These are phyloP conservation scores for Vanessa tameamea DNA, from an alignment of 1,140 invertebrate species.

Conservation along the genomic window DNA sequence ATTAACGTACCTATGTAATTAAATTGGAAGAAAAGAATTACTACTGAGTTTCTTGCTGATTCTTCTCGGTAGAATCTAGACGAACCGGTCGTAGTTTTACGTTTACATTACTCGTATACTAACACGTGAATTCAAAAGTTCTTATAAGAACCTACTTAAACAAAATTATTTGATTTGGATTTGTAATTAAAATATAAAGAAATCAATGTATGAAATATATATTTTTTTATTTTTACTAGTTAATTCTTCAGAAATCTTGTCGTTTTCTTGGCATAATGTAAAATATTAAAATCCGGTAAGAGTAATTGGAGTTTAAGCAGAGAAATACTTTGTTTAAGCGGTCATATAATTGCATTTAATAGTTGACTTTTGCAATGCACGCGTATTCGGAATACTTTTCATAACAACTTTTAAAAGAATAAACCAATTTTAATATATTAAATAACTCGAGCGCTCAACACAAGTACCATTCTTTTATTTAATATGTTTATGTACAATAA, in stretches of 20 bases:
- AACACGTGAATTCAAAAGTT: too few relatives aligned
- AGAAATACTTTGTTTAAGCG: constrained; percentile 68
- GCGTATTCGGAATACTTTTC: constrained; percentile 69
- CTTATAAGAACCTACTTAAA: too few relatives aligned
- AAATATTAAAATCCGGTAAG: constrained; percentile 72
- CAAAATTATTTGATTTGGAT: too few relatives aligned
- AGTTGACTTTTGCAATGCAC: constrained; percentile 68
- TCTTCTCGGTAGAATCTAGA: too few relatives aligned
- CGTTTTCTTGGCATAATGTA: constrained; percentile 73
- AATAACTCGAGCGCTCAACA: constrained; percentile 5
- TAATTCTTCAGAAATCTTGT: constrained; percentile 65
- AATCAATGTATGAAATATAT: not conserved
- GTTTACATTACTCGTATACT: too few relatives aligned
- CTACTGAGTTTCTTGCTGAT: too few relatives aligned
- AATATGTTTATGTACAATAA: not conserved
- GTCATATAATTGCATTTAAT: constrained; percentile 75
- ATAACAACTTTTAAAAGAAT: constrained; percentile 23
- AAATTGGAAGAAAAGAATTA: too few relatives aligned
- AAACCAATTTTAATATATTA: constrained; percentile 53
- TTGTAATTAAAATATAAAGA: too few relatives aligned
- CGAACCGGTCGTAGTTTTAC: too few relatives aligned
- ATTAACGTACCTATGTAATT: too few relatives aligned
- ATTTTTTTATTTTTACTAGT: constrained; percentile 55
- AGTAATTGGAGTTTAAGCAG: constrained; percentile 69
- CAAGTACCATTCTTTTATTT: not conserved